A percentile compares a stretch with the other conserved stretches of the same genome.
These are phyloP conservation scores for Thaumatotibia leucotreta DNA, from an alignment of 1,140 invertebrate genomes.

Conservation along the genomic window DNA sequence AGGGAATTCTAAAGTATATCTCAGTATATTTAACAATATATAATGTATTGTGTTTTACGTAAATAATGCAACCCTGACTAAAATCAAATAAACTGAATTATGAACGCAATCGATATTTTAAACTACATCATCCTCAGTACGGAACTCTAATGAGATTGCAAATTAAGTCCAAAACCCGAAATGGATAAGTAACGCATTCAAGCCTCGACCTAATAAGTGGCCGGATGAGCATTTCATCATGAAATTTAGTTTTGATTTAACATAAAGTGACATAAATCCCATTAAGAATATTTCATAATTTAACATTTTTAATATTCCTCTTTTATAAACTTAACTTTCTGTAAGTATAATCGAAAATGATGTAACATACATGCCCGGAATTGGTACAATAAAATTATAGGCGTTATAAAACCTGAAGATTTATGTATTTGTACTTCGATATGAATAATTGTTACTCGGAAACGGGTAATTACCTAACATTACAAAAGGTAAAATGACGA, in stretches of 20 bases:
- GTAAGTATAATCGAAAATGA: too few relatives aligned
- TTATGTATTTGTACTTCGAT: too few relatives aligned
- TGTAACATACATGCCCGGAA: too few relatives aligned
- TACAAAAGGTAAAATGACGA: background rate
- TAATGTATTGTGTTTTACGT: too few relatives aligned
- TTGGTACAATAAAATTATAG: too few relatives aligned
- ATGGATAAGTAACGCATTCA: constrained; percentile 2
- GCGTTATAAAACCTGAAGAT: too few relatives aligned
- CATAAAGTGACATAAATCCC: background rate
- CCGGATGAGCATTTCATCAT: constrained; percentile 6
- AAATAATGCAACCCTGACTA: background rate
- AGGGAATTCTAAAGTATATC: too few relatives aligned
- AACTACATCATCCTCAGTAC: background rate
- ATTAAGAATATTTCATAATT: too few relatives aligned
- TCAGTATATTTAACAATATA: too few relatives aligned
- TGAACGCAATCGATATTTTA: background rate
- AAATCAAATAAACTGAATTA: background rate
- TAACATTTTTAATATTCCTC: too few relatives aligned
- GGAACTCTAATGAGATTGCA: constrained; percentile 12
- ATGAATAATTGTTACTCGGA: background rate
- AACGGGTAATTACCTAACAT: background rate
- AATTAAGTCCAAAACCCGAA: constrained; percentile 11
- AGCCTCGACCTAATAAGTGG: background rate
- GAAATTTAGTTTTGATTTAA: background rate
- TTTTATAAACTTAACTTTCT: too few relatives aligned